A percentile compares a stretch with the other conserved stretches of the same genome.
phyloP scores from a whole-genome alignment of 2,888 invertebrate genomes.

The Phalangium opilio region DNA sequence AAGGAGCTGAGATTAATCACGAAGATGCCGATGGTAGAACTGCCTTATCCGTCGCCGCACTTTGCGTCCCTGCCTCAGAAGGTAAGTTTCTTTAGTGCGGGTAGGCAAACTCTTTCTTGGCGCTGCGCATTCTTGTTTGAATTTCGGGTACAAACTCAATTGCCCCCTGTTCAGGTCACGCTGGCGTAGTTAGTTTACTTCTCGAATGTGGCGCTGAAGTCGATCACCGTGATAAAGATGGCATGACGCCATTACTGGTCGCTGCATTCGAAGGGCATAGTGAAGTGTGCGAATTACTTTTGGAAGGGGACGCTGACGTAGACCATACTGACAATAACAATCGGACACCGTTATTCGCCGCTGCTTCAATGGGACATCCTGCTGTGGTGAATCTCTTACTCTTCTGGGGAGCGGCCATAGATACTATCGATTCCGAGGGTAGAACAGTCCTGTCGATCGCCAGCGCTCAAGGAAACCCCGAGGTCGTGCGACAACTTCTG shows the following conservation, averaged over 20 bases:
- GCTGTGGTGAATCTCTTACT: slow-evolving; percentile 66
- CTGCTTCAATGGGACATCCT: slow-evolving; percentile 81
- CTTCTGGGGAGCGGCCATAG: slow-evolving; percentile 91
- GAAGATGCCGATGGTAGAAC: slow-evolving; percentile 75
- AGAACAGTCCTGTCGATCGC: slow-evolving; percentile 51
- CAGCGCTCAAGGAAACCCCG: slow-evolving; percentile 38
- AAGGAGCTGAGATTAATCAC: slow-evolving; percentile 67
- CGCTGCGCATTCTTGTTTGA: no score
- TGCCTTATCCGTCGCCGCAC: slow-evolving; percentile 69
- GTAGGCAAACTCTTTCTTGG: no score
- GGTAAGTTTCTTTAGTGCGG: no score
- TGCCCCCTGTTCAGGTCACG: slow-evolving; percentile 20
- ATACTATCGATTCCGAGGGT: slow-evolving; percentile 85
- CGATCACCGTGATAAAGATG: slow-evolving; percentile 65
- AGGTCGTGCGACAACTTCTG: slow-evolving; percentile 72
- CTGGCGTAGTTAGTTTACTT: slow-evolving; percentile 39
- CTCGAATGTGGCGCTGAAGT: slow-evolving; percentile 69
- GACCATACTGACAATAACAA: slow-evolving; percentile 69
- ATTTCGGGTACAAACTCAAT: no score
- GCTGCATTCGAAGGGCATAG: slow-evolving; percentile 85
- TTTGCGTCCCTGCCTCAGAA: slow-evolving; percentile 63
- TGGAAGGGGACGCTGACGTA: slow-evolving; percentile 83
- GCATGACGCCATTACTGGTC: slow-evolving; percentile 70
- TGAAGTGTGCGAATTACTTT: slow-evolving; percentile 73
- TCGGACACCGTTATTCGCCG: slow-evolving; percentile 66